Conservation (phyloP, 2,113 vertebrate species). For the Lophochroa leadbeateri region DNA sequence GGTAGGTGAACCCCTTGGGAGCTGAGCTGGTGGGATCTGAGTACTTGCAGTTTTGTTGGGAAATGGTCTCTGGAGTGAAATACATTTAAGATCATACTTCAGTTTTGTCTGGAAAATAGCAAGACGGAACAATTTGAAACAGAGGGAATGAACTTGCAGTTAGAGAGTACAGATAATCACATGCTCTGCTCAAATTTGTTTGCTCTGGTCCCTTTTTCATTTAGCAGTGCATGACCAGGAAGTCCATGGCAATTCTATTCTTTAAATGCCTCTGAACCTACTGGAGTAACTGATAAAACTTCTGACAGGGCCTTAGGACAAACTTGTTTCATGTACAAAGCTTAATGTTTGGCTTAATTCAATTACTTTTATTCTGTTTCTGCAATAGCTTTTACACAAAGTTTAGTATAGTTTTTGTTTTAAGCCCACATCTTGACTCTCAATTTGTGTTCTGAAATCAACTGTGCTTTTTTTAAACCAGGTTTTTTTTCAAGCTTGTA, state of each 20-base stretch:
- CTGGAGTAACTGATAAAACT: not conserved
- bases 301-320: not conserved
- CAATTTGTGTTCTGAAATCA: not conserved
- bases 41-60: accelerated
- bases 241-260: accelerated
- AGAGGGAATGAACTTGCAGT: not conserved
- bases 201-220: not conserved
- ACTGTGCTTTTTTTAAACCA: not conserved
- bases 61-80: not conserved
- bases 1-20: not conserved
- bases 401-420: not conserved
- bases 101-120: not conserved
- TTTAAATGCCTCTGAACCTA: not conserved
- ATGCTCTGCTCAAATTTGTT: not conserved
- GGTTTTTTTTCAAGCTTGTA: not conserved
- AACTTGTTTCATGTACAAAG: not conserved
- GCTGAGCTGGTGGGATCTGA: not conserved
- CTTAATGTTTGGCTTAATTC: not conserved
- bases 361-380: not conserved
- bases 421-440: not conserved
- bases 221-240: not conserved
- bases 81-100: not conserved
- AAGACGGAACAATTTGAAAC: not conserved
- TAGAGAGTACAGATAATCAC: not conserved
- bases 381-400: not conserved